These are phyloP conservation scores for Campoplex capitator DNA, from an alignment of 2,888 invertebrate species.

Conservation along the genomic window DNA sequence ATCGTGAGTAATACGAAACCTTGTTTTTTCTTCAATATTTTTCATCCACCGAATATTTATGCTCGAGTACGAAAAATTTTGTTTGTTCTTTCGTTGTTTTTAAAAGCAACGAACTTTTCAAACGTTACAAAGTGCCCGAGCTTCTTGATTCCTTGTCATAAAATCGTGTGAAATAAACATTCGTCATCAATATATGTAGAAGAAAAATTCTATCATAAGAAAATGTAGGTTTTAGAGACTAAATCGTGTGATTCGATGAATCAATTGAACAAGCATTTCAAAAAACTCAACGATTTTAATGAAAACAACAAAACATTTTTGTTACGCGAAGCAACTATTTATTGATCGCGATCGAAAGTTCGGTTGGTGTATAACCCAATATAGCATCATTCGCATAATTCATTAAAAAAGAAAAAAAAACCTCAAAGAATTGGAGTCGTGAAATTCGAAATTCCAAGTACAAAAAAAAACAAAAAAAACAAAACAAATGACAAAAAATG, in stretches of 20 bases:
- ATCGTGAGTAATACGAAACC: constrained; percentile 57
- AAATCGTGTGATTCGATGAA: too few species aligned
- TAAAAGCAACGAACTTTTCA: background rate
- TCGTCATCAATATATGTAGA: too few species aligned
- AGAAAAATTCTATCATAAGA: too few species aligned
- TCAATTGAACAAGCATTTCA: too few species aligned
- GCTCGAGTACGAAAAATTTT: background rate
- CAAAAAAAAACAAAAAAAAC: too few species aligned
- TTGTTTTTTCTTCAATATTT: background rate
- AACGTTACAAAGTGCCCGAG: background rate
- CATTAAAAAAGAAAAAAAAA: too few species aligned
- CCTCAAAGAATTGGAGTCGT: background rate
- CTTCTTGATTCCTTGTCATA: background rate
- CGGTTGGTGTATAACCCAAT: background rate
- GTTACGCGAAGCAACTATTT: too few species aligned
- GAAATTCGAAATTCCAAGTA: background rate
- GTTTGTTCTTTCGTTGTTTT: background rate
- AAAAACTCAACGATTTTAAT: too few species aligned
- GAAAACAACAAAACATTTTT: too few species aligned
- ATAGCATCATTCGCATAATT: too few species aligned
- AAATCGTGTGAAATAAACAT: background rate
- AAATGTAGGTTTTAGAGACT: too few species aligned
- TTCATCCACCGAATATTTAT: background rate
- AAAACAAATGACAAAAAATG: background rate
- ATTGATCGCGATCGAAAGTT: background rate